A percentile compares a stretch with the other conserved stretches of the same genome.
Evolutionary conservation across 2,797 vertebrate genomes (phyloP).

Genomic region (Coreius guichenoti): DNA sequence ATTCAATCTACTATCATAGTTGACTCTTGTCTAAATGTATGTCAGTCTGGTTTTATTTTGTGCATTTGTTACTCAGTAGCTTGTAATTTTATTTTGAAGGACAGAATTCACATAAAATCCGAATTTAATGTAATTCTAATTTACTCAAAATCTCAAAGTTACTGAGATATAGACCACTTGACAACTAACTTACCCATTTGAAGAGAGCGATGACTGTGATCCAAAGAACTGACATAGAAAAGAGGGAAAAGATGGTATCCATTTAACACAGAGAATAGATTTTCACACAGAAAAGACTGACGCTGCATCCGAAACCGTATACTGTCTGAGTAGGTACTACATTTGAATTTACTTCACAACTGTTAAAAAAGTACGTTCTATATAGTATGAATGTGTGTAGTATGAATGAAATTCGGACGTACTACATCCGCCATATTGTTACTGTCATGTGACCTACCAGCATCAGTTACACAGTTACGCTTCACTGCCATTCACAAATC

Average conservation of each 20-base stretch:
- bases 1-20: not conserved
- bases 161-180: not conserved
- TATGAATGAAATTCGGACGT: too few species aligned
- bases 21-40: not conserved
- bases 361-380: too few species aligned
- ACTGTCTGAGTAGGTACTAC: too few species aligned
- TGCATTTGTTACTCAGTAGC: not conserved
- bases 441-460: too few species aligned
- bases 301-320: too few species aligned
- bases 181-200: conserved; percentile 78
- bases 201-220: conserved; percentile 71
- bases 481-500: too few species aligned
- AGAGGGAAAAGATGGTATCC: not conserved
- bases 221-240: conserved; percentile 76
- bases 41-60: not conserved
- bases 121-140: not conserved
- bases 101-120: not conserved
- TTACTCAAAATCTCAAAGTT: not conserved
- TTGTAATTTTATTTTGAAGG: not conserved
- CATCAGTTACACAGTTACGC: too few species aligned
- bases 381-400: too few species aligned
- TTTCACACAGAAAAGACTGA: not conserved
- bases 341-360: too few species aligned
- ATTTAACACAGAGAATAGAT: not conserved
- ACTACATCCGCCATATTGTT: too few species aligned